Evolutionary conservation across 2,888 invertebrate genomes (phyloP).

Genomic region (Baronia brevicornis): DNA sequence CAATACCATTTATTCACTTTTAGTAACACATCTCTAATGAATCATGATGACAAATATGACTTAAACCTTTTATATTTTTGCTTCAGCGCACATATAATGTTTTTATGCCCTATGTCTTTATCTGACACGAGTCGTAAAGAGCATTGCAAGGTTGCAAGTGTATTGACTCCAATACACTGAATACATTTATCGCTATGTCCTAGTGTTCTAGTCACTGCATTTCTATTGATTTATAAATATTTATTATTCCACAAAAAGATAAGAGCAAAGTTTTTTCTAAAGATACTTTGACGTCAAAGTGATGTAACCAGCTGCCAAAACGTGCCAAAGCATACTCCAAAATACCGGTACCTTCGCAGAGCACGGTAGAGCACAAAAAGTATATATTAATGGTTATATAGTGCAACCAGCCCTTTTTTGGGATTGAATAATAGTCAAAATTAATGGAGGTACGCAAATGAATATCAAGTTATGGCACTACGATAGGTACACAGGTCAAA

Average conservation of each 20-base stretch:
- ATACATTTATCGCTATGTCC: slow-evolving; percentile 61
- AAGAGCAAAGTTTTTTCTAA: slow-evolving; percentile 40
- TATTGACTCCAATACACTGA: slow-evolving; percentile 69
- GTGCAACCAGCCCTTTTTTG: too few relatives aligned
- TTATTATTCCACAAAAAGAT: slow-evolving; percentile 34
- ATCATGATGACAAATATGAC: too few relatives aligned
- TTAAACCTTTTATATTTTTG: slow-evolving; percentile 18
- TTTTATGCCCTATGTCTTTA: slow-evolving; percentile 68
- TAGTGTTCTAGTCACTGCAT: slow-evolving; percentile 54
- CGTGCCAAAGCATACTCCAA: slow-evolving; percentile 50
- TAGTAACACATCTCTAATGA: not conserved
- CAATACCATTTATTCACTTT: slow-evolving; percentile 13
- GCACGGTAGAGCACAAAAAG: slow-evolving; percentile 20
- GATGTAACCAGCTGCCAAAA: slow-evolving; percentile 55
- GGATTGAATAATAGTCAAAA: too few relatives aligned
- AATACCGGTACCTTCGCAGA: slow-evolving; percentile 31
- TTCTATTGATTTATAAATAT: slow-evolving; percentile 33
- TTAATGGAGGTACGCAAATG: too few relatives aligned
- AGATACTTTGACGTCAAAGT: slow-evolving; percentile 58
- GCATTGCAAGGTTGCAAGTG: slow-evolving; percentile 71
- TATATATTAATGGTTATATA: slow-evolving; percentile 1
- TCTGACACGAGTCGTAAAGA: slow-evolving; percentile 69
- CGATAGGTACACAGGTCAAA: too few relatives aligned
- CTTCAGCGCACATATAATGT: slow-evolving; percentile 44
- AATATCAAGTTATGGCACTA: too few relatives aligned